Evolutionary conservation across 2,888 invertebrate genomes (phyloP).

Genomic region (Melanostoma mellinum): DNA sequence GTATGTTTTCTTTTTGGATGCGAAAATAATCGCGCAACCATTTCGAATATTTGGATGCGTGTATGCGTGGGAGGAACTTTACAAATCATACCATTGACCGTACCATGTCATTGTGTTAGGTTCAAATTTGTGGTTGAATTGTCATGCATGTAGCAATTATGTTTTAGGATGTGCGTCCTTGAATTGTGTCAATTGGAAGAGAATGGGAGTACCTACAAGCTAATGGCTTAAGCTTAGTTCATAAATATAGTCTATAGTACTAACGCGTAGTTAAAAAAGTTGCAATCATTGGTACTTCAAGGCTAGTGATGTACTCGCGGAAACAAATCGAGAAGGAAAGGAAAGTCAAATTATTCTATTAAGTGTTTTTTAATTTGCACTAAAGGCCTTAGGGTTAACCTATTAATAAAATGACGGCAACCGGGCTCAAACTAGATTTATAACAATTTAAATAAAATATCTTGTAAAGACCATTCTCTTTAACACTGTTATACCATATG

Average conservation of each 20-base stretch:
- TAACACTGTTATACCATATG: too few species aligned
- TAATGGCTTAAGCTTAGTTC: background rate
- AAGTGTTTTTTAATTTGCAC: too few species aligned
- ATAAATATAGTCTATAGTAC: background rate
- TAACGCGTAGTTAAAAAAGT: too few species aligned
- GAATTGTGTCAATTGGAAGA: slow-evolving; percentile 4
- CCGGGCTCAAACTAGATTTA: too few species aligned
- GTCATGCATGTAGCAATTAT: slow-evolving; percentile 62
- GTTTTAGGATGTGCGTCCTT: slow-evolving; percentile 43
- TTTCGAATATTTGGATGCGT: background rate
- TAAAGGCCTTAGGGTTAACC: too few species aligned
- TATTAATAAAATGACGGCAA: too few species aligned
- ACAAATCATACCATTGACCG: slow-evolving; percentile 4
- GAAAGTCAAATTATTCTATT: too few species aligned
- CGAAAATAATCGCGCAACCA: slow-evolving; percentile 41
- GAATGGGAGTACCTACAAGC: background rate
- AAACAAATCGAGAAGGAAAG: too few species aligned
- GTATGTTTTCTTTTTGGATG: slow-evolving; percentile 40
- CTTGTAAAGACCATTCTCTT: too few species aligned
- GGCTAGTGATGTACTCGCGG: too few species aligned
- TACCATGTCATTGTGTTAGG: slow-evolving; percentile 18
- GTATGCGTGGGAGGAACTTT: background rate
- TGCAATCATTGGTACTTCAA: too few species aligned
- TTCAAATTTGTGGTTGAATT: slow-evolving; percentile 64
- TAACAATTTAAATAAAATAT: too few species aligned